A percentile compares a stretch with the other conserved stretches of the same genome.
Conservation (phyloP, 2,797 vertebrate genomes). For the Onychomys arenicola region DNA sequence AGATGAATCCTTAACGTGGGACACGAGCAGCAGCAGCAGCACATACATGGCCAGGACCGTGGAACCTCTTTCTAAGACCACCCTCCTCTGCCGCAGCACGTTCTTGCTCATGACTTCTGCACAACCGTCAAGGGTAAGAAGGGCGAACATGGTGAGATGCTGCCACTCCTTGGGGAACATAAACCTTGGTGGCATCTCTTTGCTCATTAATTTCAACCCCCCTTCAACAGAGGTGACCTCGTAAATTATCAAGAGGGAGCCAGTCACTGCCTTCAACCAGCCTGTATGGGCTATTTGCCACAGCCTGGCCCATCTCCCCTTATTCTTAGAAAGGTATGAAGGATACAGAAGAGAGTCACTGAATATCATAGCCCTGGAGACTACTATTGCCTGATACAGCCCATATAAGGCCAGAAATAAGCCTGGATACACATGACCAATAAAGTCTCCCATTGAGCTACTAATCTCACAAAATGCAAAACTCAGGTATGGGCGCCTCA, state of each 20-base stretch:
- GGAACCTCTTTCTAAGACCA: conserved; percentile 65
- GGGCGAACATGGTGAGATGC: conserved; percentile 79
- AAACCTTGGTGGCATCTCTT: conserved; percentile 63
- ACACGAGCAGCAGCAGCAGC: conserved; percentile 65
- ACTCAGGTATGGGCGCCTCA: background rate
- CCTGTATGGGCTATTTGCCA: conserved; percentile 52
- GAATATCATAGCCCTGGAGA: conserved; percentile 74
- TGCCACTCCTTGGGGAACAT: conserved; percentile 79
- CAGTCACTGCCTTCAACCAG: conserved; percentile 69
- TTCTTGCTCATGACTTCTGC: conserved; percentile 72
- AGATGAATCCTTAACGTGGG: conserved; percentile 66
- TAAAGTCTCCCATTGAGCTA: conserved; percentile 74
- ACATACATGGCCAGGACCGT: conserved; percentile 32
- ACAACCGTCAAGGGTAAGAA: conserved; percentile 72
- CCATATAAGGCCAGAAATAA: conserved; percentile 78
- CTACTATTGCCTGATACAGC: conserved; percentile 61
- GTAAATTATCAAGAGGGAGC: conserved; percentile 65
- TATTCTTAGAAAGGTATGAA: background rate
- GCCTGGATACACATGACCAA: conserved; percentile 76
- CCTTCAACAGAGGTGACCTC: conserved; percentile 67
- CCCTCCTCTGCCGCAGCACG: conserved; percentile 52
- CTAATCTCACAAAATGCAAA: background rate
- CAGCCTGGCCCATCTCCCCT: conserved; percentile 45
- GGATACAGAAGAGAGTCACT: conserved; percentile 57
- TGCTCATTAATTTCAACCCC: conserved; percentile 56